Conservation (phyloP, 2,797 vertebrate genomes). For the Pseudochaenichthys georgianus region DNA sequence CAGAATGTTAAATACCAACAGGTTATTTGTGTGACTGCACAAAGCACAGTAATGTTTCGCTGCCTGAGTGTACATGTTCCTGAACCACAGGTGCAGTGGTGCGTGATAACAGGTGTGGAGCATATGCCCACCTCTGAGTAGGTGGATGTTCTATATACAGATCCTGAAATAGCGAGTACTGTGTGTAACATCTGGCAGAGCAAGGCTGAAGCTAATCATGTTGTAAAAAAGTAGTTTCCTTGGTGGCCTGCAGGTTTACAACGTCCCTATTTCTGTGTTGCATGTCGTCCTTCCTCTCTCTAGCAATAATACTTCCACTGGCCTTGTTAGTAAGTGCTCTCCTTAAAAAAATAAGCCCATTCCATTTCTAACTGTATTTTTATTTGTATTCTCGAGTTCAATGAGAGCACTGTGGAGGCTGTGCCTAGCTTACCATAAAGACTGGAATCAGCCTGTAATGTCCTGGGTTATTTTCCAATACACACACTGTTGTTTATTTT, state of each 20-base stretch:
- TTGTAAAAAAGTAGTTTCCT: not conserved
- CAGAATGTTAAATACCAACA: not conserved
- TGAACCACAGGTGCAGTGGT: conserved; percentile 8
- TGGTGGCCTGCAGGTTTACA: not conserved
- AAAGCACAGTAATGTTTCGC: not conserved
- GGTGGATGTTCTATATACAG: not conserved
- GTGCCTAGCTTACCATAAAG: too few relatives aligned
- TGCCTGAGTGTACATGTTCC: conserved; percentile 9
- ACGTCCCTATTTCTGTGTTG: not conserved
- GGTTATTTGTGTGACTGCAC: conserved; percentile 6
- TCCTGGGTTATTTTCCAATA: too few relatives aligned
- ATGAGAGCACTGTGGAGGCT: too few relatives aligned
- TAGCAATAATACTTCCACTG: too few relatives aligned
- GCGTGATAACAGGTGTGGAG: conserved; percentile 25
- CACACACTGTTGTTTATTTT: not conserved
- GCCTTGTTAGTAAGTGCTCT: too few relatives aligned
- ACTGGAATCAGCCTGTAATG: too few relatives aligned
- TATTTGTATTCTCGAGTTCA: too few relatives aligned
- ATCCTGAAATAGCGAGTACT: not conserved
- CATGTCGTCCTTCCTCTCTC: not conserved
- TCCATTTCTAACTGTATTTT: too few relatives aligned
- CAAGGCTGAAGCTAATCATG: not conserved
- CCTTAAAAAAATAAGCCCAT: too few relatives aligned
- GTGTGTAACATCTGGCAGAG: not conserved
- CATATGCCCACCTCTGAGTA: conserved; percentile 17